These are phyloP conservation scores for Phoeniculus purpureus DNA, from an alignment of 2,797 vertebrate genomes.

Conservation along the genomic window DNA sequence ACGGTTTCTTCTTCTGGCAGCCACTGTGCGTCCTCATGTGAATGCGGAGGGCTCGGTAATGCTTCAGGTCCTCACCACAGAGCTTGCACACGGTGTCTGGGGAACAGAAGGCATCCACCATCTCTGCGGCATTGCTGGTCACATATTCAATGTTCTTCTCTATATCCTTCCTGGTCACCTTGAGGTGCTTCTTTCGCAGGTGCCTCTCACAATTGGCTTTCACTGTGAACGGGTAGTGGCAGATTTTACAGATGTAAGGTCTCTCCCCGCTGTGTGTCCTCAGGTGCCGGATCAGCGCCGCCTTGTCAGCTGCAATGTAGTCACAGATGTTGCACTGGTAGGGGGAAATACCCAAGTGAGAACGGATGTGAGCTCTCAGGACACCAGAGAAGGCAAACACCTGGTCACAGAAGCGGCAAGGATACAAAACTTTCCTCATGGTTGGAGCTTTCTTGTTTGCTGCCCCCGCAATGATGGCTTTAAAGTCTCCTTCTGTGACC, in stretches of 20 bases:
- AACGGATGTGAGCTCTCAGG: constrained; percentile 92
- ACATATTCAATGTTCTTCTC: constrained; percentile 97
- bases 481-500: constrained; percentile 86
- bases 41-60: constrained; percentile 91
- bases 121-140: constrained; percentile 83
- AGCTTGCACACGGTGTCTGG: constrained; percentile 88
- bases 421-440: constrained; percentile 86
- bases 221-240: constrained; percentile 97
- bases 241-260: constrained; percentile 95
- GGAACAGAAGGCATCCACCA: constrained; percentile 81
- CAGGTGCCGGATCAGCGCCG: constrained; percentile 93
- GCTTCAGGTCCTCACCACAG: constrained; percentile 91
- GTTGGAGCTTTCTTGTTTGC: constrained; percentile 75
- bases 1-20: constrained; percentile 91
- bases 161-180: constrained; percentile 94
- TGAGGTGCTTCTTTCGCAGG: constrained; percentile 95
- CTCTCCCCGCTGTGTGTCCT: constrained; percentile 95
- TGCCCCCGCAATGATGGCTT: constrained; percentile 78
- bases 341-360: constrained; percentile 91
- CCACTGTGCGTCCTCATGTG: constrained; percentile 93
- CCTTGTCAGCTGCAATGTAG: constrained; percentile 95
- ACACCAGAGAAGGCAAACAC: constrained; percentile 92
- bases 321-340: constrained; percentile 98
- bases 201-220: constrained; percentile 99
- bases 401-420: constrained; percentile 94